These are phyloP conservation scores for Anthopleura sola DNA, from an alignment of 64 coral and sea anemone species.

Conservation along the genomic window DNA sequence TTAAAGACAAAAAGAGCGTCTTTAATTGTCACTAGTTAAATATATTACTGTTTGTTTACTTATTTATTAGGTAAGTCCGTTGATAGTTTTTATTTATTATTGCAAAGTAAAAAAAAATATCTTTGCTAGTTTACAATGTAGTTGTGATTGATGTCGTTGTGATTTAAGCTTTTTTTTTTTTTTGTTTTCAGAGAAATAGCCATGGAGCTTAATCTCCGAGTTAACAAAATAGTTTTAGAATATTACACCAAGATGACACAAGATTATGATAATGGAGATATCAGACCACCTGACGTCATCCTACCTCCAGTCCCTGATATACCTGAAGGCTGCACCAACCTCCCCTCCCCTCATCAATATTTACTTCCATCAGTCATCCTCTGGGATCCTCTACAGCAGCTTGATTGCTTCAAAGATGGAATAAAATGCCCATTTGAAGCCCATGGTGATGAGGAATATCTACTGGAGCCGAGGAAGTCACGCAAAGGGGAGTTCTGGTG, in stretches of 20 bases:
- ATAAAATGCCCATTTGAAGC: constrained; percentile 13
- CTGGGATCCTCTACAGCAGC: constrained; percentile 47
- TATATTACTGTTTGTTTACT: not conserved
- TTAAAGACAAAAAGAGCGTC: too few species aligned
- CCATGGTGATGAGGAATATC: not conserved
- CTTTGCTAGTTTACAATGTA: not conserved
- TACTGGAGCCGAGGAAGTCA: constrained; percentile 13
- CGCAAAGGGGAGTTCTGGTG: constrained; percentile 20
- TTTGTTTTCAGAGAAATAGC: not conserved
- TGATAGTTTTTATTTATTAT: not conserved
- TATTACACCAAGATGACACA: constrained; percentile 27
- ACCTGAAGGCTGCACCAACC: constrained; percentile 14
- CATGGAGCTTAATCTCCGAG: constrained; percentile 11
- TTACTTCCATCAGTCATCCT: constrained; percentile 47
- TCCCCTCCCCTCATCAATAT: constrained; percentile 37
- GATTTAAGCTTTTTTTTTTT: not conserved
- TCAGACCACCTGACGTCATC: constrained; percentile 40
- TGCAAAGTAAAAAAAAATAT: not conserved
- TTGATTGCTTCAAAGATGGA: constrained; percentile 29
- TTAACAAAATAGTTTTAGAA: constrained; percentile 1
- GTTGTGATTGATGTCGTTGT: not conserved
- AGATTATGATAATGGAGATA: constrained; percentile 11
- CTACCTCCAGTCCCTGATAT: constrained; percentile 49
- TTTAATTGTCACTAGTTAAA: too few species aligned
- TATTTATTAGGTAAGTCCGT: not conserved